A percentile compares a stretch with the other conserved stretches of the same genome.
phyloP scores from a whole-genome alignment of 2,797 vertebrate species.

The Ibycter americanus region DNA sequence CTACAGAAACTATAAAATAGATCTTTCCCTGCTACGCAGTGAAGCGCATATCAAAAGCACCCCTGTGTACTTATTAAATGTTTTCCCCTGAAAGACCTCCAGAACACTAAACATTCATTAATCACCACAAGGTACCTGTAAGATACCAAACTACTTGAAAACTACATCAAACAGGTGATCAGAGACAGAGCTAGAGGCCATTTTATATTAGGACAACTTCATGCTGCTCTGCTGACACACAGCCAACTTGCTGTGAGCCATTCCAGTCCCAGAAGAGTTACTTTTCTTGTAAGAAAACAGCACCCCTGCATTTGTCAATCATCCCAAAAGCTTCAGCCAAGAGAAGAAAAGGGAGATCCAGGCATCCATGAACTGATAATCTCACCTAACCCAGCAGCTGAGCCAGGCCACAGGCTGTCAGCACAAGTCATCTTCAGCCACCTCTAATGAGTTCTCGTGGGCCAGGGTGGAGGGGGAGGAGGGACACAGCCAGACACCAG shows the following conservation, averaged over 20 bases:
- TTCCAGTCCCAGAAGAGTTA: background rate
- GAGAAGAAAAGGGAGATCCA: background rate
- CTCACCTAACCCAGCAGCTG: background rate
- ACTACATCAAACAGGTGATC: background rate
- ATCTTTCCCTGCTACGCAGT: background rate
- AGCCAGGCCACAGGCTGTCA: background rate
- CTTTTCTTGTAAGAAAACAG: background rate
- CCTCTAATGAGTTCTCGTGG: background rate
- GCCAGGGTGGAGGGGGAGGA: background rate
- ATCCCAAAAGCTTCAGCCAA: background rate
- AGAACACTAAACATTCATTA: background rate
- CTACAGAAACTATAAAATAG: background rate
- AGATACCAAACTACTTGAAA: background rate
- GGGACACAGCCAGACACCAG: background rate
- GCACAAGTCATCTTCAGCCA: background rate
- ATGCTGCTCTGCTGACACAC: background rate
- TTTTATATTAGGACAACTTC: background rate
- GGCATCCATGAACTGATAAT: background rate
- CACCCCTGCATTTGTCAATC: background rate
- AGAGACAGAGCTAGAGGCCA: background rate
- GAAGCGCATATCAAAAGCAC: background rate
- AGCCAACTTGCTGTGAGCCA: background rate
- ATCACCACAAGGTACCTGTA: background rate
- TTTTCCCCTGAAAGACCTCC: background rate
- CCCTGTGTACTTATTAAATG: background rate